These are phyloP conservation scores for Styela clava DNA, from an alignment of 23 tunicate genomes.

Conservation along the genomic window DNA sequence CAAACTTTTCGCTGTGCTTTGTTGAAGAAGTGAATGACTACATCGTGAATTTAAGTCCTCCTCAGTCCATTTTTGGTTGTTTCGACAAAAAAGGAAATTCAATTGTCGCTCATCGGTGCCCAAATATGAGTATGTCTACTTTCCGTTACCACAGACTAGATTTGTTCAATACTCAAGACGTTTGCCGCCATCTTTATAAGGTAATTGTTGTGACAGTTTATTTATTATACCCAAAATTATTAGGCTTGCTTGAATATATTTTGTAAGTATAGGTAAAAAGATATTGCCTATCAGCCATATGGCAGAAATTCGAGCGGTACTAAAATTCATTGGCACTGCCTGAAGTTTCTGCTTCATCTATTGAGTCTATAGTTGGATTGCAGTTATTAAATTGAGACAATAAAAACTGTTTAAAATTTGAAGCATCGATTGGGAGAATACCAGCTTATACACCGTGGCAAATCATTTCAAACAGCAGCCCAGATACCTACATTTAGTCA, in stretches of 20 bases:
- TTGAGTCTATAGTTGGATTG: no score
- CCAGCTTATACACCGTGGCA: no score
- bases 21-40: conserved; percentile 16
- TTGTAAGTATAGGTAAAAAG: no score
- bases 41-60: conserved; percentile 15
- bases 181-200: conserved; percentile 44
- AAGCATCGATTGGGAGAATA: no score
- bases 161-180: conserved; percentile 8
- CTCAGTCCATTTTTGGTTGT: not conserved
- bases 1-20: conserved; percentile 48
- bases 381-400: no score
- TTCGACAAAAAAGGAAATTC: not conserved
- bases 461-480: no score
- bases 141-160: conserved; percentile 59
- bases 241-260: not conserved
- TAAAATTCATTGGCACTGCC: no score
- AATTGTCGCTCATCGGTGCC: not conserved
- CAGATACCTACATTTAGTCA: no score
- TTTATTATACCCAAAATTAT: not conserved
- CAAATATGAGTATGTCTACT: conserved; percentile 2
- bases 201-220: not conserved
- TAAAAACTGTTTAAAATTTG: no score
- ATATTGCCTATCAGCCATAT: no score
- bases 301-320: no score
- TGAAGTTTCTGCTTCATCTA: no score